Percentiles rank a stretch among this genome's conserved stretches.
Conservation (phyloP, 2,888 invertebrate species). For the Drosophila picticornis region DNA sequence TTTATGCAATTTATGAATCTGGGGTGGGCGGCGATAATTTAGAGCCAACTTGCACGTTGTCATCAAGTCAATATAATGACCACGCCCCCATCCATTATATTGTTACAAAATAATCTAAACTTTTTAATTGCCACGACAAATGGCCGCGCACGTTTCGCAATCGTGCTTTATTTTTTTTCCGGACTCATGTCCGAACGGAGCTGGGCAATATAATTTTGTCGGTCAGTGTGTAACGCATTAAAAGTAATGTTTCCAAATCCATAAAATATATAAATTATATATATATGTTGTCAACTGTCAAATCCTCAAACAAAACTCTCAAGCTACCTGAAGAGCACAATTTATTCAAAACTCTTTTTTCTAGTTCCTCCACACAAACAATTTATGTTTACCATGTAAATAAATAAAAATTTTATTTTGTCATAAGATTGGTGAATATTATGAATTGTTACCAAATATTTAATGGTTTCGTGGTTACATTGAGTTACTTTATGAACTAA, state of each 20-base stretch:
- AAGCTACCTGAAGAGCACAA: too few species aligned
- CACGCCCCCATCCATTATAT: constrained; percentile 47
- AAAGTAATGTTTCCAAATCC: background rate
- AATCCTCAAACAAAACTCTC: too few species aligned
- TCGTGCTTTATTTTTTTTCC: constrained; percentile 28
- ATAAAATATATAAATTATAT: background rate
- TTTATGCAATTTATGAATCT: constrained; percentile 54
- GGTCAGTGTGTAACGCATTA: background rate
- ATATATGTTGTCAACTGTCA: background rate
- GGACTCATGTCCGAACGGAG: background rate
- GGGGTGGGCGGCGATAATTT: background rate
- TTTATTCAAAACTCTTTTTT: too few species aligned
- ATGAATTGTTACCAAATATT: too few species aligned
- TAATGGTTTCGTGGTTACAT: too few species aligned
- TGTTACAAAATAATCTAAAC: constrained; percentile 70
- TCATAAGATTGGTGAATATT: too few species aligned
- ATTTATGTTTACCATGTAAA: too few species aligned
- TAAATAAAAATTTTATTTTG: too few species aligned
- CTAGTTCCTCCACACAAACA: too few species aligned
- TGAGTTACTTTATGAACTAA: too few species aligned
- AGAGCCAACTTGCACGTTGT: constrained; percentile 47
- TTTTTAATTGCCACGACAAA: constrained; percentile 79
- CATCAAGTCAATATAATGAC: constrained; percentile 55
- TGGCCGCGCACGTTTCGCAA: constrained; percentile 66
- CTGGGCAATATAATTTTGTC: background rate